Evolutionary conservation across 2,113 vertebrate genomes (phyloP).

Genomic region (Cygnus atratus): DNA sequence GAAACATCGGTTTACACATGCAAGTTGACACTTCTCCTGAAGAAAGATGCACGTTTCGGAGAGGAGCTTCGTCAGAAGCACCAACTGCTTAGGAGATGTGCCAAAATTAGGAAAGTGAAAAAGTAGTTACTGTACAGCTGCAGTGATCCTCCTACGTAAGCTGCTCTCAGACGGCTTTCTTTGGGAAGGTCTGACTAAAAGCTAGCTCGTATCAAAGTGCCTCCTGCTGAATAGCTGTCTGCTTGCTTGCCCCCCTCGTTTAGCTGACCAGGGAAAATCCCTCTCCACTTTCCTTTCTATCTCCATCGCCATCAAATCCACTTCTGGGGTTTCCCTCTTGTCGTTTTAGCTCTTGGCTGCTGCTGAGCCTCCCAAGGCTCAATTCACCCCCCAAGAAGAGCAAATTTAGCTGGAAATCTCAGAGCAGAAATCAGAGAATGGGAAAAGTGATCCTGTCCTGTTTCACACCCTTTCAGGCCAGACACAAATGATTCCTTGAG

Average conservation of each 20-base stretch:
- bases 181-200: background rate
- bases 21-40: background rate
- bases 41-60: background rate
- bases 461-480: background rate
- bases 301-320: background rate
- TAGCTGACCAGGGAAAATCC: background rate
- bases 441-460: background rate
- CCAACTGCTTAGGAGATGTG: background rate
- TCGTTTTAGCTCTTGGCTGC: background rate
- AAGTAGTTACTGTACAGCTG: background rate
- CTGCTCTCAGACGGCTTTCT: background rate
- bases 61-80: background rate
- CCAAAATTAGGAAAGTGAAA: background rate
- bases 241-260: fast-evolving
- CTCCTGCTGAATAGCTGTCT: background rate
- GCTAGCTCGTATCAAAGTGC: background rate
- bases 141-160: background rate
- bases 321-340: background rate
- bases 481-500: background rate
- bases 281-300: background rate
- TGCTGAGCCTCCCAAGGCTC: background rate
- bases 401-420: background rate
- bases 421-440: background rate
- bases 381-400: background rate
- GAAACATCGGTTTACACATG: background rate